Base-by-base conservation (phyloP, 2,797 vertebrate genomes). In the Dendrocincla tyrannina region DNA sequence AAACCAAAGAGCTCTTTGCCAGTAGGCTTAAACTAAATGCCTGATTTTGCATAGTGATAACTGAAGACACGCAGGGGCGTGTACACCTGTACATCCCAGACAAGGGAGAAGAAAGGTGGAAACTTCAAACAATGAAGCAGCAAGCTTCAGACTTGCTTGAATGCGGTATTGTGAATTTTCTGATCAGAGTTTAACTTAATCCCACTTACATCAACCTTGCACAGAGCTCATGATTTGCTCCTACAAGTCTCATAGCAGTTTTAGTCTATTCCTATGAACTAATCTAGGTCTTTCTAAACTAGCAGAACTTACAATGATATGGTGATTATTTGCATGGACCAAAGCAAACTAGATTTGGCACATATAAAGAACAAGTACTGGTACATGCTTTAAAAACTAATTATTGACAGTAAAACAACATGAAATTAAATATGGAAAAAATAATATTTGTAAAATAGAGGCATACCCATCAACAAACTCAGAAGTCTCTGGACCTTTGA, bases 401-500 rank as follows among this genome's bases (percentile, higher is more conserved):
- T 39, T 39, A 70, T 10, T 67, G 44, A 63, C 41, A 89, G 47
- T 63, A 70, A 93, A 88, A 78, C 30, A 39, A 75, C 55, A 94
- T 28, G 47, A 97, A 89, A 94, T 56, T 93, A 60, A 96, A 93
- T 47, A 97, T 4, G 77, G 79, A 89, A 94, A 85, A 96, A 95
- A 84, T 49, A 95, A 85, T 49, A 9, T 95, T 97, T 94, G 96
- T 97, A 98, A 98, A 98, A 96, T 95, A 94, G 95, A 98, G 86
- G 97, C 99, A 98, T 98, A 99, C 99, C 99, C 96, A 99, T 99
- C 98, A 99, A 99, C 95, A 99, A 98, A 98, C 95, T 98, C 92
- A 99, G 98, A 88, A 99, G 99, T 98, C 99, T 99, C 98, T 99
- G 99, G 96, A 99, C 99, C 98, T 99, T 99, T 97, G 99, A 99